Base-by-base conservation (phyloP, 2,797 vertebrate species). In the Dermochelys coriacea region DNA sequence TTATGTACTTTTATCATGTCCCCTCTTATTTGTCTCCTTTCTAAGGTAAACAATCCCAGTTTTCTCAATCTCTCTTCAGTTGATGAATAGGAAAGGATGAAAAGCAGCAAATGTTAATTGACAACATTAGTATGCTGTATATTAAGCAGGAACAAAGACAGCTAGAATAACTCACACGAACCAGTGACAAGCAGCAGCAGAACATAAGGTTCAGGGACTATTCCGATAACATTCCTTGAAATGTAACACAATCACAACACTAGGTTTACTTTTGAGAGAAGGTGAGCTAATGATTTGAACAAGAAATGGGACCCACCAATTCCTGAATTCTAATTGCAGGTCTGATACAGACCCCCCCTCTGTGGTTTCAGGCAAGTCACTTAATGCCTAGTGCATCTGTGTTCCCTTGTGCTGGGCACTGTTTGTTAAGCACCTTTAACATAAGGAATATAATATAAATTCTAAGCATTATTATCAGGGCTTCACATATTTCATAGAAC, bases 321-420 rank as follows among this genome's bases (percentile, higher is more conserved):
- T 31, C 16, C 29, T 45, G 23, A 49, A 52, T 71, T 85, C 45
- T 14, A 89, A 51, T 77, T 2, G n/a, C 25, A 19, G 34, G 59
- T 15, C 85, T 0, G 1, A 34, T 23, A 8, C 45, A 1, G 34
- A 23, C 5, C n/a, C 31, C 31, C 31, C 27, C 25, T n/a, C 1
- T 0, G 47, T 82, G 78, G 84, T 45, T 74, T 50, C 31, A 52
- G 50, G 8, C 37, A 86, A 61, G 6, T 15, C 54, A 37, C 25
- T 5, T 47, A 45, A 50, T 71, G 29, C 29, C 54, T 34, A 50
- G 34, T 12, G 37, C 21, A 23, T 25, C 11, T 3, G 5, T 71
- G 11, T n/a, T 29, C 50, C 80, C 59, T 85, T 51, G 59, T 3
- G 2, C 77, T 25, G 50, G 19, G 54, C n/a, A 41, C 14, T 50